Evolutionary conservation across 1,140 invertebrate genomes (phyloP), one percentile per base, ranked within the genome.

Genomic region (Thaumetopoea pityocampa): DNA sequence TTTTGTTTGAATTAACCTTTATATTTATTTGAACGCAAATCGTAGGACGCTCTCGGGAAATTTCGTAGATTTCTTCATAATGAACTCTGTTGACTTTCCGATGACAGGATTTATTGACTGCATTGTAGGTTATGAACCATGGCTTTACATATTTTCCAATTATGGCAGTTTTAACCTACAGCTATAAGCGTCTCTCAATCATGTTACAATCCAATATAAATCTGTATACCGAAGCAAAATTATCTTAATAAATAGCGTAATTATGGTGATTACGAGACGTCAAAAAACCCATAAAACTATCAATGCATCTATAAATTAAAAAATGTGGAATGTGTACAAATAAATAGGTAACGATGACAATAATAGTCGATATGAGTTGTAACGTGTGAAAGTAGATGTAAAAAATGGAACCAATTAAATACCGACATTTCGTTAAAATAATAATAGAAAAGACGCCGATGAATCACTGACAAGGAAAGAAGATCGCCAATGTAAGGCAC

Each of bases 1-100:
- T 67, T 71, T 53, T 53, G 45, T 53, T 48, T 48, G 54, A 56
- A 65, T 62, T 77, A 79, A 76, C 79, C 74, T 83, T 83, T 83
- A 41, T 34, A 46, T 67, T 61, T 56, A 48, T 48, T 43, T 43
- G 45, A 59, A 23, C 27, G 23, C 18, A 51, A 40, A 29, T n/a
- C 19, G 10, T 22, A 27, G 18, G 8, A 27, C 32, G 30, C 9
- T 45, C 16, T 16, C 20, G 7, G 9, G 12, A 17, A 11, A 18
- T 38, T 19, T 28, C 16, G 1, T 12, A 7, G 32, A 44, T 34
- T 15, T 18, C 12, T 30, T 48, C 29, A 37, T 41, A 44, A 50
- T 38, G 23, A 32, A 42, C 36, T 40, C 27, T 19, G 24, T 33
- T 22, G 33, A 20, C 4, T 24, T 17, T 19, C 16, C n/a, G n/a